Evolutionary conservation across 1,140 invertebrate species (phyloP).

Genomic region (Mamestra configurata): DNA sequence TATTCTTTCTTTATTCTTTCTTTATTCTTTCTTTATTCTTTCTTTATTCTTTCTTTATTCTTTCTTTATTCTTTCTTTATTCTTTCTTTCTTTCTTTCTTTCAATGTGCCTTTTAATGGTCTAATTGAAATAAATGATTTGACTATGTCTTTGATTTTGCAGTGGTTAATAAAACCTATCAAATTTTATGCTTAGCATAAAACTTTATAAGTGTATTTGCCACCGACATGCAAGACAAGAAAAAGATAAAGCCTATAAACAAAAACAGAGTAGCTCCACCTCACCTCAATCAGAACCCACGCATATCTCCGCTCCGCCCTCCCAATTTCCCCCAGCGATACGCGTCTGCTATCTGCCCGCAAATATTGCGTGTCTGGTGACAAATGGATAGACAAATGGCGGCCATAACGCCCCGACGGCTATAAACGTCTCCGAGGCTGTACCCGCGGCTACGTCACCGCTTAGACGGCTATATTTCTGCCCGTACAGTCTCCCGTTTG

Average conservation of each 20-base stretch:
- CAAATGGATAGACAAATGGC: conserved; percentile 28
- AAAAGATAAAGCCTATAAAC: too few relatives aligned
- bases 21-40: too few relatives aligned
- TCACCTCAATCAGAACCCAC: background rate
- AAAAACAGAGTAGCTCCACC: too few relatives aligned
- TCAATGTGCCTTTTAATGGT: too few relatives aligned
- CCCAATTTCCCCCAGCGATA: conserved; percentile 15
- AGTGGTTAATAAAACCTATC: too few relatives aligned
- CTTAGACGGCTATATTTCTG: background rate
- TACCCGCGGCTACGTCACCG: conserved; percentile 7
- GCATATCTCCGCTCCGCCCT: background rate
- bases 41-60: too few relatives aligned
- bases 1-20: too few relatives aligned
- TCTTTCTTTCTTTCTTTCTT: too few relatives aligned
- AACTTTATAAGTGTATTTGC: background rate
- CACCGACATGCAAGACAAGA: background rate
- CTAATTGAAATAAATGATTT: too few relatives aligned
- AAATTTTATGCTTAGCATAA: too few relatives aligned
- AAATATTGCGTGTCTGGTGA: conserved; percentile 16
- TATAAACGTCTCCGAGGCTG: conserved; percentile 23
- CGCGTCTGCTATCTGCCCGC: background rate
- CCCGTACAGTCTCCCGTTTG: background rate
- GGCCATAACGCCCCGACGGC: conserved; percentile 8
- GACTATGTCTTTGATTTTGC: too few relatives aligned
- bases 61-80: too few relatives aligned